phyloP scores from a whole-genome alignment of 2,888 invertebrate genomes.

The Cristatella mucedo region DNA sequence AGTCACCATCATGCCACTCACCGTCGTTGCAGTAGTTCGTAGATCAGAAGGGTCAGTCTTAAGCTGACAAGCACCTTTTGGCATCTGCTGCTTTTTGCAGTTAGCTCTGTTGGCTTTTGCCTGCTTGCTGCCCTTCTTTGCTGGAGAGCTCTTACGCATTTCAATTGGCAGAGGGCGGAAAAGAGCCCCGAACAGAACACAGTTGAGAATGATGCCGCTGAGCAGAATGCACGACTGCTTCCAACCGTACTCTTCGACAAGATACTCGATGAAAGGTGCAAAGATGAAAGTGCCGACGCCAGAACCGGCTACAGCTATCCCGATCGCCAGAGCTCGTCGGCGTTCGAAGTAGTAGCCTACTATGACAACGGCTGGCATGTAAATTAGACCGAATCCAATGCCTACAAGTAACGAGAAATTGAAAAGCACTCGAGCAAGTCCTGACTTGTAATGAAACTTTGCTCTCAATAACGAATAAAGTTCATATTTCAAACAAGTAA shows the following conservation, averaged over 20 bases:
- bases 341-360: conserved; percentile 95
- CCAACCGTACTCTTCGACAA: conserved; percentile 64
- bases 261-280: conserved; percentile 45
- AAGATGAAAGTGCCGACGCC: conserved; percentile 87
- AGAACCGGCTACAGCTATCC: conserved; percentile 85
- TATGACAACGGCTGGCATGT: conserved; percentile 90
- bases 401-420: too few species aligned
- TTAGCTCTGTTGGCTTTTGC: too few species aligned
- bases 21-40: background rate
- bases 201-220: conserved; percentile 67
- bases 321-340: conserved; percentile 81
- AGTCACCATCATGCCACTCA: background rate
- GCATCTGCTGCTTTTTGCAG: background rate
- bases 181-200: conserved; percentile 72
- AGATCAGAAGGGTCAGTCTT: too few species aligned
- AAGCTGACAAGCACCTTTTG: too few species aligned
- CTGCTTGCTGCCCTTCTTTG: too few species aligned
- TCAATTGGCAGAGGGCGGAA: conserved; percentile 65
- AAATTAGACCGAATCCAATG: conserved; percentile 86
- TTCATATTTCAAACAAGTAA: too few species aligned
- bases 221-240: conserved; percentile 67
- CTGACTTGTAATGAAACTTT: too few species aligned
- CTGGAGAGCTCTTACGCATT: too few species aligned
- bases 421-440: too few species aligned
- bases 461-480: too few species aligned